These are phyloP conservation scores for Deroplatys truncata DNA, from an alignment of 2,888 invertebrate species.

Conservation along the genomic window DNA sequence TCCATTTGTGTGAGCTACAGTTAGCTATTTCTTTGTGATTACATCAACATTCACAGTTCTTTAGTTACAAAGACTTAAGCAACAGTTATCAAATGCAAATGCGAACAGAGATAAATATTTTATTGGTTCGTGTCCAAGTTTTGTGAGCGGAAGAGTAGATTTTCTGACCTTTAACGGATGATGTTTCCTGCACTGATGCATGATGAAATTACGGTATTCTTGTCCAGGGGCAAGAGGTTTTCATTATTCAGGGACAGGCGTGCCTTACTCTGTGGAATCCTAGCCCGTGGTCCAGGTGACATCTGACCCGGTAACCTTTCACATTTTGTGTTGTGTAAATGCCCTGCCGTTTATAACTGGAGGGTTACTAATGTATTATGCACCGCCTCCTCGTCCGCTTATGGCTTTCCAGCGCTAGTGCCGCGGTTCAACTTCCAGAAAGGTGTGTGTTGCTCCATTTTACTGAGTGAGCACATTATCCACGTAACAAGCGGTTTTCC, in stretches of 20 bases:
- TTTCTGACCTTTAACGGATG: too few species aligned
- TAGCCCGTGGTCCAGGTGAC: not conserved
- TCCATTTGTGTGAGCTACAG: too few species aligned
- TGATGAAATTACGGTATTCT: not conserved
- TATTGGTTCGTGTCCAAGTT: too few species aligned
- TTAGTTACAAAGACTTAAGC: too few species aligned
- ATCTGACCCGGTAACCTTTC: not conserved
- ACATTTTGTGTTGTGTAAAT: not conserved
- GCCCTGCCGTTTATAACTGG: conserved; percentile 25
- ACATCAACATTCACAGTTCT: too few species aligned
- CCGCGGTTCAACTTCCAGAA: not conserved
- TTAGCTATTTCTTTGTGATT: too few species aligned
- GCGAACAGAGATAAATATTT: too few species aligned
- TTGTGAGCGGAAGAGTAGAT: too few species aligned
- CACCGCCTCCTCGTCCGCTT: not conserved
- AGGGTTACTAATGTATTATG: conserved; percentile 27
- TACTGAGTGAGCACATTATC: not conserved
- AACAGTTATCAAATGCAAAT: too few species aligned
- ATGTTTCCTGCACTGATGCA: not conserved
- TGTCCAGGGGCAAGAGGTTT: not conserved
- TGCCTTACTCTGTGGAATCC: not conserved
- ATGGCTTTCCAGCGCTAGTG: not conserved
- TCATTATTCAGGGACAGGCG: not conserved
- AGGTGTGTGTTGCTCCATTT: not conserved
- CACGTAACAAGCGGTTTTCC: not conserved